phyloP scores from a whole-genome alignment of 2,797 vertebrate genomes.

The Macrochelys suwanniensis region DNA sequence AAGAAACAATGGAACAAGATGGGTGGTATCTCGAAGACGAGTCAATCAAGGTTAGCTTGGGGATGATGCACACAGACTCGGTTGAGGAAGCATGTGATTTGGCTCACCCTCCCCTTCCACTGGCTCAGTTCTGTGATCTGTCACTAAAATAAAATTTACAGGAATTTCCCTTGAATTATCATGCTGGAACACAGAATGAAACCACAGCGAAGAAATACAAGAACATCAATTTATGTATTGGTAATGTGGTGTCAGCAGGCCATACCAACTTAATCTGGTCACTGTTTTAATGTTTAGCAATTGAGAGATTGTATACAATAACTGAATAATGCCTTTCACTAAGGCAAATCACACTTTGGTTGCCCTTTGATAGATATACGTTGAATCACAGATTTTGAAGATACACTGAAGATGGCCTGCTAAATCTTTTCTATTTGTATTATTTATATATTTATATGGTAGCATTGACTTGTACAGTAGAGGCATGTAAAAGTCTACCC shows the following conservation, averaged over 20 bases:
- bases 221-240: neutral
- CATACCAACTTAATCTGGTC: neutral
- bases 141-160: neutral
- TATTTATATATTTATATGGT: neutral
- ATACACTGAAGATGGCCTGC: neutral
- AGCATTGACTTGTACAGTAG: neutral
- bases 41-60: neutral
- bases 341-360: constrained; percentile 58
- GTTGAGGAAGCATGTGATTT: neutral
- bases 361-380: constrained; percentile 32
- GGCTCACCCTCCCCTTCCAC: neutral
- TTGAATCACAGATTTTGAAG: constrained; percentile 60
- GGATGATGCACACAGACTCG: neutral
- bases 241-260: neutral
- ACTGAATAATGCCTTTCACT: constrained; percentile 61
- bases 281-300: neutral
- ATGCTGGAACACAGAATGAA: constrained; percentile 31
- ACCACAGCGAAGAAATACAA: neutral
- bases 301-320: constrained; percentile 1
- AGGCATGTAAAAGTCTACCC: neutral
- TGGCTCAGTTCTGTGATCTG: neutral
- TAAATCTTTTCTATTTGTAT: neutral
- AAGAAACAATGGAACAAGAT: neutral
- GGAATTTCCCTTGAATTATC: neutral
- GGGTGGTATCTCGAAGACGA: neutral